Percentiles rank a stretch among this genome's conserved stretches.
phyloP scores from a whole-genome alignment of 2,888 invertebrate species.

The Chymomyza caudatula region DNA sequence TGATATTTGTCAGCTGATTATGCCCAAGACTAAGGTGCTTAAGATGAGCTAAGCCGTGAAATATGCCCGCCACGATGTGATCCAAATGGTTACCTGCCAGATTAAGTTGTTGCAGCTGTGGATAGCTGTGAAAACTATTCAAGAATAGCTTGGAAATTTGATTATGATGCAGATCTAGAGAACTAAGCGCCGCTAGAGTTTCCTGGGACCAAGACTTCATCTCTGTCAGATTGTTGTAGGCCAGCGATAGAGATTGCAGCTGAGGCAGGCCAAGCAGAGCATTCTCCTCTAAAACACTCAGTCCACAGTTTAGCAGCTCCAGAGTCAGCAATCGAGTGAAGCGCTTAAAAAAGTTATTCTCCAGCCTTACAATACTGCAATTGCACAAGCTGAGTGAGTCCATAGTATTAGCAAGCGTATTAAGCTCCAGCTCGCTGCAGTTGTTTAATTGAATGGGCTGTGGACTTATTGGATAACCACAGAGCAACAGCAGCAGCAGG shows the following conservation, averaged over 20 bases:
- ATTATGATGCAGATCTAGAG: slow-evolving; percentile 74
- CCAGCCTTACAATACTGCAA: slow-evolving; percentile 64
- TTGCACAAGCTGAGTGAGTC: slow-evolving; percentile 56
- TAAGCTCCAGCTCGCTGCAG: slow-evolving; percentile 26
- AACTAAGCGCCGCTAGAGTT: slow-evolving; percentile 61
- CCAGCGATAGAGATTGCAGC: slow-evolving; percentile 66
- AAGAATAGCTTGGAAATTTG: slow-evolving; percentile 47
- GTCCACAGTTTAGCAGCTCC: slow-evolving; percentile 66
- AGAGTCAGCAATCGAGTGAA: slow-evolving; percentile 57
- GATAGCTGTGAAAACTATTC: slow-evolving; percentile 65
- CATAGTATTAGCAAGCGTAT: slow-evolving; percentile 23
- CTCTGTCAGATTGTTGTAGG: slow-evolving; percentile 70
- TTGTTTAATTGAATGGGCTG: neutral
- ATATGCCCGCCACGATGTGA: slow-evolving; percentile 60
- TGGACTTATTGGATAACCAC: neutral
- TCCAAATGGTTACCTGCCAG: slow-evolving; percentile 72
- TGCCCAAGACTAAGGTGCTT: slow-evolving; percentile 74
- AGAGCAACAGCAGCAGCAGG: slow-evolving; percentile 4
- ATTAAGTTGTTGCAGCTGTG: slow-evolving; percentile 74
- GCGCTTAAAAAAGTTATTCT: slow-evolving; percentile 71
- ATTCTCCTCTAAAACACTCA: slow-evolving; percentile 63
- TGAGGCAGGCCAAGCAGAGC: slow-evolving; percentile 70
- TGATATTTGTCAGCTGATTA: slow-evolving; percentile 67
- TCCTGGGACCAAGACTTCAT: slow-evolving; percentile 73
- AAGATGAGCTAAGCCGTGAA: slow-evolving; percentile 63